Base-by-base conservation (phyloP, 2,888 invertebrate species). In the Ernsta delagoae region DNA sequence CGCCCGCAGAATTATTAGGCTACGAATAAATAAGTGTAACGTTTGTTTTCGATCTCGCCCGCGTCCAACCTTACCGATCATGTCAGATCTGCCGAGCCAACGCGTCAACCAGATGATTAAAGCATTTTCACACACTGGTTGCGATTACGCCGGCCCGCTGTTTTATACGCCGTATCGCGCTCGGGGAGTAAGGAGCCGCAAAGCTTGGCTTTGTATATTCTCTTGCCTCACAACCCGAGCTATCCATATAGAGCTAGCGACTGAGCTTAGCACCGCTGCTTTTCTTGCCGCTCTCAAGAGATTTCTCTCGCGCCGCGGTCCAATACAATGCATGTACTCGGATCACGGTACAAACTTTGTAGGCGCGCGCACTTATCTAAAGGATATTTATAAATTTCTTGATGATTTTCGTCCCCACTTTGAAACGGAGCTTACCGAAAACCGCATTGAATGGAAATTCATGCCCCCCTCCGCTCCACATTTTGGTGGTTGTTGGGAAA, bases 121-220 rank as follows among this genome's bases (percentile, higher is more conserved):
- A 11, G 31, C 54, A 34, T 54, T 54, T 54, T 54, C 54, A 34
- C 54, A 54, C 11, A 54, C 54, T 4, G 54, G 54, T 31, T 54
- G 54, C 31, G 31, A 31, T 11, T 54, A 54, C 54, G 54, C 54
- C 31, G 54, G 54, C 11, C 54, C 31, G 11, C 31, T 54, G 3
- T 11, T 31, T 11, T 54, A 54, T 34, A 54, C 54, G 11, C 54
- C 54, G 3, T 24, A 24, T 24, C 53, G 53, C 24, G 53, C 9
- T 24, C 9, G 53, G 3, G 53, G 53, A 9, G 53, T 53, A 1
- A 53, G 12, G 24, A 53, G 53, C n/a, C 53, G 53, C 3, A 53
- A 53, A 24, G 53, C 53, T 24, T 53, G 53, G 53, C 24, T 53
- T 0, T 53, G 53, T 9, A 53, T 53, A 53, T 53, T 53, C 3